Conservation (phyloP, 2,113 vertebrate species). For the Aegotheles bennettii region DNA sequence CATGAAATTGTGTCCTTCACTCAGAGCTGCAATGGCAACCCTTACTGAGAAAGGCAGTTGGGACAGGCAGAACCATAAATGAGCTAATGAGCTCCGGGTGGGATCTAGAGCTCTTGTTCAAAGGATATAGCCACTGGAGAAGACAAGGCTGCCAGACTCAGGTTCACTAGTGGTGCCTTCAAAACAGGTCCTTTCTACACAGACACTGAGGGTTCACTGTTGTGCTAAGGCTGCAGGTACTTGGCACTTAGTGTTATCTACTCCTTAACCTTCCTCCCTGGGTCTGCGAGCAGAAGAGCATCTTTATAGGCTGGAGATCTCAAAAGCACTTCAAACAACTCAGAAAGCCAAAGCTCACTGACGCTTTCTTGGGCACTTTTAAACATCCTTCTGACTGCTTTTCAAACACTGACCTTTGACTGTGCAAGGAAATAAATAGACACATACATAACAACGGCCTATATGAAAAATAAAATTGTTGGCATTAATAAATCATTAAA, state of each 20-base stretch:
- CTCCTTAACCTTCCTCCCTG: not conserved
- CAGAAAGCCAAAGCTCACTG: not conserved
- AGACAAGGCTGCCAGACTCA: not conserved
- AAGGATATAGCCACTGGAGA: not conserved
- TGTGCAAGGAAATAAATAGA: not conserved
- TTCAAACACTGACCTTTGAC: constrained; percentile 15
- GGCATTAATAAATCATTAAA: constrained; percentile 59
- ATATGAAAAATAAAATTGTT: not conserved
- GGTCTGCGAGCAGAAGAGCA: not conserved
- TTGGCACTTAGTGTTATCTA: accelerated
- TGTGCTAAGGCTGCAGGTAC: not conserved
- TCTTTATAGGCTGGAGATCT: not conserved
- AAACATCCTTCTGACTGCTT: not conserved
- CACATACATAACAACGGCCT: not conserved
- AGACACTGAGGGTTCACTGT: accelerated
- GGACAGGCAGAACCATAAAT: not conserved
- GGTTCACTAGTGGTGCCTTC: not conserved
- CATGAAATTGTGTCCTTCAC: not conserved
- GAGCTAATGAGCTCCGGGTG: accelerated
- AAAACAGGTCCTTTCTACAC: not conserved
- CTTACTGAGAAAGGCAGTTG: not conserved
- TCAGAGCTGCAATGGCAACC: not conserved
- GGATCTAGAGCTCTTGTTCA: not conserved
- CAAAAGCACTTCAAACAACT: not conserved
- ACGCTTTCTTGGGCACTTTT: not conserved